These are phyloP conservation scores for Columbina picui DNA, from an alignment of 2,113 vertebrate species.

Conservation along the genomic window DNA sequence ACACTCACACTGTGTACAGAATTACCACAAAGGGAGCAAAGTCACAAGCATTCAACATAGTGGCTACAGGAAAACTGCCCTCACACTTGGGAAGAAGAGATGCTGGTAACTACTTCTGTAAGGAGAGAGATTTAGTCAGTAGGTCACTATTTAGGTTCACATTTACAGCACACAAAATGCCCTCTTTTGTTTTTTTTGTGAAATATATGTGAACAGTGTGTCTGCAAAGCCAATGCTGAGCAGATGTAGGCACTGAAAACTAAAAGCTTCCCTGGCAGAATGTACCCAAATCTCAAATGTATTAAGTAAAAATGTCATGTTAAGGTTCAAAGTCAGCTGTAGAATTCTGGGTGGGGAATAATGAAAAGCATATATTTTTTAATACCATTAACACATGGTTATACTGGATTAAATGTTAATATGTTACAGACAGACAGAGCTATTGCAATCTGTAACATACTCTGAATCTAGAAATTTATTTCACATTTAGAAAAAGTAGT, in stretches of 20 bases:
- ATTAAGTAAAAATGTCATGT: background rate
- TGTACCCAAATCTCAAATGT: background rate
- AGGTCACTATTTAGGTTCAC: background rate
- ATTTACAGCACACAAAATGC: background rate
- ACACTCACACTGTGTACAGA: background rate
- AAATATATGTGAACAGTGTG: background rate
- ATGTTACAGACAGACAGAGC: rapidly evolving
- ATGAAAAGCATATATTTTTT: background rate
- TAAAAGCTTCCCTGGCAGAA: background rate
- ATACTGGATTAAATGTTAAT: background rate
- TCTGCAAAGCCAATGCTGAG: background rate
- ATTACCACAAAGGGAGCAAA: background rate
- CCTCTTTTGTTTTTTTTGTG: background rate
- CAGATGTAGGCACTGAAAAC: background rate
- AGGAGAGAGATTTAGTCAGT: background rate
- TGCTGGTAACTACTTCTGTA: background rate
- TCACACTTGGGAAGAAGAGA: background rate
- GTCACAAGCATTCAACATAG: background rate
- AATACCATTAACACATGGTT: background rate
- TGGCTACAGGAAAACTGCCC: rapidly evolving
- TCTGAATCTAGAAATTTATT: background rate
- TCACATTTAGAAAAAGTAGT: background rate
- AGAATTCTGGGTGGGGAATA: background rate
- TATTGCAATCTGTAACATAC: background rate
- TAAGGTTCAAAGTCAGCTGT: background rate